Conservation (phyloP, 2,797 vertebrate species). For the Mus spretus region DNA sequence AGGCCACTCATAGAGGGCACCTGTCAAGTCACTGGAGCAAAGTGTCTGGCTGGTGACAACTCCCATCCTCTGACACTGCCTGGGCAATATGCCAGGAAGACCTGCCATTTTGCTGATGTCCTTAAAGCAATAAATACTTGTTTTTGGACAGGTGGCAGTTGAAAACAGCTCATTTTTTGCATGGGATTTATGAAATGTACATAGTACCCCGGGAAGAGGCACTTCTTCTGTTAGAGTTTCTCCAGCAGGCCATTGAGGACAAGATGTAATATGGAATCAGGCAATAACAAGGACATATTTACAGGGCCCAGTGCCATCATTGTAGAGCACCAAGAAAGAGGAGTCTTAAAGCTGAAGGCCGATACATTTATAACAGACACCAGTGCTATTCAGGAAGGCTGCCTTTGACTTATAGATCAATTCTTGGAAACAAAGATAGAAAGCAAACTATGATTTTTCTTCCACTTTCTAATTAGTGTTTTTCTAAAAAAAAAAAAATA, state of each 20-base stretch:
- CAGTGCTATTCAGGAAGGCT: background rate
- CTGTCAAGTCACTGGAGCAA: background rate
- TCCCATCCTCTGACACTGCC: fast-evolving
- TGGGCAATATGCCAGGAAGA: background rate
- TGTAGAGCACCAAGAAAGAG: background rate
- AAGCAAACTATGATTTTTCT: constrained; percentile 39
- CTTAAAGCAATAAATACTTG: background rate
- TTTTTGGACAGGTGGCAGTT: background rate
- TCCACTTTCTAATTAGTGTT: constrained; percentile 28
- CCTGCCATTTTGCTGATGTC: background rate
- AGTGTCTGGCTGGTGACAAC: fast-evolving
- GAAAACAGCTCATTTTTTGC: background rate
- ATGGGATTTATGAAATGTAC: background rate
- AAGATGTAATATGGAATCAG: background rate
- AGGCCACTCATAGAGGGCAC: background rate
- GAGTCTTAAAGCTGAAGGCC: background rate
- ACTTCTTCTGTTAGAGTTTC: background rate
- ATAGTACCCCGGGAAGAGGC: fast-evolving
- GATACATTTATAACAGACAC: background rate
- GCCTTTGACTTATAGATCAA: background rate
- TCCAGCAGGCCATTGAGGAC: constrained; percentile 9
- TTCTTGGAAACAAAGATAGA: background rate
- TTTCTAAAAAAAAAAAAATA: background rate
- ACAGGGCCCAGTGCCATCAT: background rate
- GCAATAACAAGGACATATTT: background rate